Percentiles rank a stretch among this genome's conserved stretches.
Evolutionary conservation across 2,113 vertebrate genomes (phyloP).

Genomic region (Orycteropus afer): DNA sequence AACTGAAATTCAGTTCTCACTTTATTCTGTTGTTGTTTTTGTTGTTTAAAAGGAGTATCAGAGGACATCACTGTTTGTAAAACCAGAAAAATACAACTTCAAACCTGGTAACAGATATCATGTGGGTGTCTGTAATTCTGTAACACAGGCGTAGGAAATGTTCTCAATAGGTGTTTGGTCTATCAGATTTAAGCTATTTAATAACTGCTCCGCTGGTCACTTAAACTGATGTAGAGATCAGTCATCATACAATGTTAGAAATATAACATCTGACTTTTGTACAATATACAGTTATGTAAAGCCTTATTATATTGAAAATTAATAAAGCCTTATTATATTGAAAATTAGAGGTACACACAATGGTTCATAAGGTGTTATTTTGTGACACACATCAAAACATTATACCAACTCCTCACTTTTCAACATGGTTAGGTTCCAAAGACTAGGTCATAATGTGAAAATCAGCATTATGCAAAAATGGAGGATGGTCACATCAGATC

Average conservation of each 20-base stretch:
- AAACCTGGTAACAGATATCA: background rate
- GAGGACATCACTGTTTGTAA: background rate
- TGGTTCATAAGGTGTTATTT: too few relatives aligned
- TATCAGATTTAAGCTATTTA: slow-evolving; percentile 3
- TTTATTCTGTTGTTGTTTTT: too few relatives aligned
- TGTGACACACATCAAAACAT: background rate
- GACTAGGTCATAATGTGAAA: background rate
- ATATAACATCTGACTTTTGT: background rate
- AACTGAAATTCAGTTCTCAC: background rate
- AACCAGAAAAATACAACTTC: slow-evolving; percentile 26
- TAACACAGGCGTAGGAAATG: background rate
- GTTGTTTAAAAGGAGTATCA: background rate
- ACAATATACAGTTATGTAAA: background rate
- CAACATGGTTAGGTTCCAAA: background rate
- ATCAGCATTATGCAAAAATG: background rate
- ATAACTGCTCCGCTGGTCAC: background rate
- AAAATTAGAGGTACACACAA: background rate
- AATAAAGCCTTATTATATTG: background rate
- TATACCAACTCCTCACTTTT: background rate
- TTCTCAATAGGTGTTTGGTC: background rate
- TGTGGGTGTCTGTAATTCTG: background rate
- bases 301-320: background rate
- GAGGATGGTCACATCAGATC: background rate
- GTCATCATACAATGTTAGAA: background rate
- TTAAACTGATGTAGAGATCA: background rate